Evolutionary conservation across 2,113 vertebrate species (phyloP).

Genomic region (Calidris pygmaea): DNA sequence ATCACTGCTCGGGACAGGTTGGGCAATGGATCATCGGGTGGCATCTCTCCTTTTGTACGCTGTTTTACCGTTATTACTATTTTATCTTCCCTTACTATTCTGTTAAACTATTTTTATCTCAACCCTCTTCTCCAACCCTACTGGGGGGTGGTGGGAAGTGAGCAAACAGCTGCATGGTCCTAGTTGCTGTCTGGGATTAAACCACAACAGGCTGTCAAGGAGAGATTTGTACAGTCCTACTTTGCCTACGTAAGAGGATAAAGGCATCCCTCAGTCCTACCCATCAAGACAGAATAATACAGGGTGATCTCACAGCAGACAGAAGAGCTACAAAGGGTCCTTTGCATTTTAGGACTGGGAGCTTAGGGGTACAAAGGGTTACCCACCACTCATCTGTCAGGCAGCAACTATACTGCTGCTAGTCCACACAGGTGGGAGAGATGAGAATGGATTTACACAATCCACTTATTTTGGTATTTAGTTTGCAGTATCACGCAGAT

Average conservation of each 20-base stretch:
- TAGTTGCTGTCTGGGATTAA: not conserved
- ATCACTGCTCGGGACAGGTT: not conserved
- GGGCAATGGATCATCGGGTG: not conserved
- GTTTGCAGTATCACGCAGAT: not conserved
- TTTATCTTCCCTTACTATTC: not conserved
- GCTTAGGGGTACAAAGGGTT: not conserved
- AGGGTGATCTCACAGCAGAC: not conserved
- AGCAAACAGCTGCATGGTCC: not conserved
- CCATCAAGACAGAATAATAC: not conserved
- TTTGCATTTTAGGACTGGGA: not conserved
- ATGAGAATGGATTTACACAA: not conserved
- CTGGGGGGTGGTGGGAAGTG: not conserved
- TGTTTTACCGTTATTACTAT: not conserved
- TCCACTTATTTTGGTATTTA: not conserved
- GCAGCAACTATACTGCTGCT: not conserved
- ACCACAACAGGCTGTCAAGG: not conserved
- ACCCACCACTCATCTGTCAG: not conserved
- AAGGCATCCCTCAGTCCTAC: not conserved
- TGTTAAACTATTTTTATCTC: not conserved
- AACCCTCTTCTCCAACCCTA: not conserved
- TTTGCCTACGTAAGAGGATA: rapidly evolving
- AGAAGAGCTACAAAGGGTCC: not conserved
- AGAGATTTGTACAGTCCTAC: not conserved
- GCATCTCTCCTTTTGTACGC: not conserved
- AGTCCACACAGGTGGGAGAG: not conserved